phyloP scores from a whole-genome alignment of 2,797 vertebrate genomes.

The Cyprinodon diabolis region DNA sequence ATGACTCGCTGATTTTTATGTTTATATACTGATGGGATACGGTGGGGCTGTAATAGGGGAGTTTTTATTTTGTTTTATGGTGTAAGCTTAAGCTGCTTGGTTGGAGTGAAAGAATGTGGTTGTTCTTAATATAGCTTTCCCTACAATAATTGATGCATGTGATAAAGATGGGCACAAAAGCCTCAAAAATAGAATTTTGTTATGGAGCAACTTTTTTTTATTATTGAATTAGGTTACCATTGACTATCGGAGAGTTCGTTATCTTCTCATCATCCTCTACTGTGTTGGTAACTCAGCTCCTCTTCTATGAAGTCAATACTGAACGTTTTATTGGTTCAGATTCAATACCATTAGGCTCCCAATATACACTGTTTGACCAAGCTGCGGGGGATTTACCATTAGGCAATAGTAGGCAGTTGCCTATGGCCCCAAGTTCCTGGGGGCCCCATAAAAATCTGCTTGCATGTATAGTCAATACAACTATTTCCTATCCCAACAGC shows the following conservation, averaged over 20 bases:
- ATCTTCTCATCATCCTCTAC: background rate
- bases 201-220: background rate
- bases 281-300: too few relatives aligned
- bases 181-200: background rate
- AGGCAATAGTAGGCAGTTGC: too few relatives aligned
- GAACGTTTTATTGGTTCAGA: too few relatives aligned
- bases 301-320: too few relatives aligned
- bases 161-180: background rate
- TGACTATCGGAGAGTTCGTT: background rate
- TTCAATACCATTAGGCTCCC: too few relatives aligned
- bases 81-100: background rate
- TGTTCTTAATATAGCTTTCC: background rate
- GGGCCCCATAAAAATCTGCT: too few relatives aligned
- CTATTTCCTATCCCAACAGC: too few relatives aligned
- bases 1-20: constrained; percentile 16
- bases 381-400: too few relatives aligned
- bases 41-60: background rate
- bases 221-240: background rate
- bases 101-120: background rate
- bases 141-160: background rate
- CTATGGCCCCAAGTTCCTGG: too few relatives aligned
- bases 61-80: constrained; percentile 5
- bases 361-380: too few relatives aligned
- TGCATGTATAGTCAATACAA: too few relatives aligned
- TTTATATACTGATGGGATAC: constrained; percentile 7